A percentile compares a stretch with the other conserved stretches of the same genome.
These are phyloP conservation scores for Mastomys coucha DNA, from an alignment of 2,113 vertebrate species.

Conservation along the genomic window DNA sequence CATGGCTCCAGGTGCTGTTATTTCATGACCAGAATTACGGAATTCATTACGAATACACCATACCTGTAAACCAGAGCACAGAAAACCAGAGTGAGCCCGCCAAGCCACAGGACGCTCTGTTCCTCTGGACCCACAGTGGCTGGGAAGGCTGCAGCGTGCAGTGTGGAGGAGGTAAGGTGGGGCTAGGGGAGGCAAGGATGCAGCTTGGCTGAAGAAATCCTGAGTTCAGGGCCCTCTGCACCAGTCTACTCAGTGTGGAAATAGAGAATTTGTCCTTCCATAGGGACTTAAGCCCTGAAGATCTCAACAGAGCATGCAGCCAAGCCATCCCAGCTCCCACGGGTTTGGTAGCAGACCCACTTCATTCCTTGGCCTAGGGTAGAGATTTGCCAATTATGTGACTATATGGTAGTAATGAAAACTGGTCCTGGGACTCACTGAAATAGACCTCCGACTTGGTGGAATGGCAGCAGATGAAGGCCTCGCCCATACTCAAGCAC, in stretches of 20 bases:
- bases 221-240: neutral
- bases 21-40: slow-evolving; percentile 98
- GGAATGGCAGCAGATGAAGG: neutral
- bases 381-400: neutral
- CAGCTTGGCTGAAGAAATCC: neutral
- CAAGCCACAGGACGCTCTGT: slow-evolving; percentile 91
- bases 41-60: slow-evolving; percentile 98
- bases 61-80: slow-evolving; percentile 92
- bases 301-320: neutral
- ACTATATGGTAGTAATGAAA: neutral
- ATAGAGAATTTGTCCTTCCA: neutral
- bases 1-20: slow-evolving; percentile 91
- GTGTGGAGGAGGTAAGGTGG: slow-evolving; percentile 94
- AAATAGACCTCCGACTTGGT: neutral
- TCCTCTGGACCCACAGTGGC: slow-evolving; percentile 97
- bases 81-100: slow-evolving; percentile 87
- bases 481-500: neutral
- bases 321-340: neutral
- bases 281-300: neutral
- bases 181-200: neutral
- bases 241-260: neutral
- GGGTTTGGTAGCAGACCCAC: fast-evolving
- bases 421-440: neutral
- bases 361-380: neutral
- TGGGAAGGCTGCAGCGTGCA: slow-evolving; percentile 96